Evolutionary conservation across 2,797 vertebrate species (phyloP).

Genomic region (Microctenopoma steveboyesi): DNA sequence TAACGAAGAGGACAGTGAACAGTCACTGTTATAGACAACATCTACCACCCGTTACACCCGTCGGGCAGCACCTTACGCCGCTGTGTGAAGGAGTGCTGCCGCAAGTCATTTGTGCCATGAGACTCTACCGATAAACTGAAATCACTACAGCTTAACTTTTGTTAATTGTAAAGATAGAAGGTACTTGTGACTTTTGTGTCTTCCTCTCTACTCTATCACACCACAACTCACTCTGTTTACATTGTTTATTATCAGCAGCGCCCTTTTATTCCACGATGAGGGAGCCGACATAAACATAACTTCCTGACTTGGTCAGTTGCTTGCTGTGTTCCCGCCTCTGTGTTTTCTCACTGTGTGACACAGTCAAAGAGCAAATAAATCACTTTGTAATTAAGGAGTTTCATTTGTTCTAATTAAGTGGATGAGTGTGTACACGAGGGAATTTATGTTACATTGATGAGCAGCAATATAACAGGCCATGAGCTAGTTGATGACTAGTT

Average conservation of each 20-base stretch:
- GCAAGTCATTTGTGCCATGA: background rate
- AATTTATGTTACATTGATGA: slow-evolving; percentile 9
- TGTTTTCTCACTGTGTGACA: slow-evolving; percentile 15
- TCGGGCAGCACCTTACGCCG: too few species aligned
- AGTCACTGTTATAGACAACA: too few species aligned
- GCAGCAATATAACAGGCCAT: slow-evolving; percentile 15
- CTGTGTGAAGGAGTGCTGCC: too few species aligned
- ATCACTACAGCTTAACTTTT: too few species aligned
- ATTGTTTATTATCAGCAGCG: too few species aligned
- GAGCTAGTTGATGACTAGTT: background rate
- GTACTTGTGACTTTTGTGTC: too few species aligned
- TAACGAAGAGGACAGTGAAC: too few species aligned
- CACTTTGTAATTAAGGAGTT: slow-evolving; percentile 43
- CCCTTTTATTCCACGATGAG: slow-evolving; percentile 31
- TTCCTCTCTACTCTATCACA: too few species aligned
- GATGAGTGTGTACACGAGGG: slow-evolving; percentile 18
- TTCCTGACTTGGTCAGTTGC: slow-evolving; percentile 22
- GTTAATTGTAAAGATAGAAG: too few species aligned
- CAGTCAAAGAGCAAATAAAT: slow-evolving; percentile 42
- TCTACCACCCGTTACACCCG: too few species aligned
- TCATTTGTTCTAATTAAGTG: slow-evolving; percentile 56
- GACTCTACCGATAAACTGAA: too few species aligned
- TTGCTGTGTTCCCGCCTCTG: slow-evolving; percentile 2
- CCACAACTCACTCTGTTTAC: too few species aligned
- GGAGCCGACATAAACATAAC: slow-evolving; percentile 22